A percentile compares a stretch with the other conserved stretches of the same genome.
Conservation (phyloP, 2,113 vertebrate species). For the Misgurnus mizolepis region DNA sequence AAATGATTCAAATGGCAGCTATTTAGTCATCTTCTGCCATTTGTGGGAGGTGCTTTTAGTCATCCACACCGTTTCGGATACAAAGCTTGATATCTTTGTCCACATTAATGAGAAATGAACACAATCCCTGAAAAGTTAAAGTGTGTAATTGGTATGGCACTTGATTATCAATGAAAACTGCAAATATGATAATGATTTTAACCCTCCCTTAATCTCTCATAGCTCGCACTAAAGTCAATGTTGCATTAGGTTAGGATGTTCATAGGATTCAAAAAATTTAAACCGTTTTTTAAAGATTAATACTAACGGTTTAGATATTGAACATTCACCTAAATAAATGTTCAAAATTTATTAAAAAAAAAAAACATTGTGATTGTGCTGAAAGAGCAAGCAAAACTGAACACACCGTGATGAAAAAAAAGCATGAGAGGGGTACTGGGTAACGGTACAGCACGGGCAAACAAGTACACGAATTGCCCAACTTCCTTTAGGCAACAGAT, state of each 20-base stretch:
- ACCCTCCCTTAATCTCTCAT: no score
- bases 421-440: neutral
- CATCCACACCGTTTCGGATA: constrained; percentile 16
- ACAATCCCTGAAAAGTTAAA: neutral
- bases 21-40: neutral
- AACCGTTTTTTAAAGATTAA: no score
- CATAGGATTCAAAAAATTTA: neutral
- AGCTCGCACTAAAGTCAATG: neutral
- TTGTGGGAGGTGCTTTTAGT: constrained; percentile 30
- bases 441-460: neutral
- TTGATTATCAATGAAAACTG: no score
- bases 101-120: neutral
- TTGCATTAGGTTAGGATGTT: neutral
- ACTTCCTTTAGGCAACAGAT: constrained; percentile 16
- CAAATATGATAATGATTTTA: no score
- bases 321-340: no score
- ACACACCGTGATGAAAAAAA: constrained; percentile 1
- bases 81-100: neutral
- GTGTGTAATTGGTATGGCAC: no score
- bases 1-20: neutral
- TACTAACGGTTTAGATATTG: no score
- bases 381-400: neutral
- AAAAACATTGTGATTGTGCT: neutral
- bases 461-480: constrained; percentile 19
- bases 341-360: no score